Evolutionary conservation across 2,113 vertebrate species (phyloP), one percentile per base, ranked within the genome.

Genomic region (Cololabis saira): DNA sequence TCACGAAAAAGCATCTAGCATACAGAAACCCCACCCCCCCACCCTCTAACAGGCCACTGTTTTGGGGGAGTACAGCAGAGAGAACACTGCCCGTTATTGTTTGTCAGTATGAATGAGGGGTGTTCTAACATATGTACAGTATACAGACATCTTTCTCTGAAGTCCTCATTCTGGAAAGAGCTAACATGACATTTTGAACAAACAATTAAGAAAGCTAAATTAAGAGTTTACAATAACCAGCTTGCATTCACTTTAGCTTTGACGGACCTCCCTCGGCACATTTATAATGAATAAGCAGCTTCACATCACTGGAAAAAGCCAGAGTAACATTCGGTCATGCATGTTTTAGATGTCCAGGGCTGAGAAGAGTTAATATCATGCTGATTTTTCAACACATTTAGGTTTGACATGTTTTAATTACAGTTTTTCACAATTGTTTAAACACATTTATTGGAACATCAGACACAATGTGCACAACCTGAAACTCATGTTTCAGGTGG

Each of bases 51-150:
- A 74, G 76, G 63, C 80, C 74, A 72, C 77, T 87, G 85, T 91
- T 90, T 81, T 76, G 74, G 65, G 73, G 67, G 73, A 54, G 59
- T 49, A 59, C 65, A 69, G 60, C 50, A 57, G 53, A 14, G 55
- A 81, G 83, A 90, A 92, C 90, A 93, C 84, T 87, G 82, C 45
- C 71, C 65, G 61, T 56, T 83, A 90, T 92, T 92, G 91, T 92
- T 86, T 82, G 61, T 63, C 37, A 53, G 70, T 71, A 87, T 87
- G 88, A 88, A 89, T 84, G 78, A 80, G 78, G 62, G 51, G 49
- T 80, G 78, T 74, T 68, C 79, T 80, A 67, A 71, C 45, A 77
- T 78, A 73, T 86, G 75, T 67, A 67, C 78, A 74, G 64, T 78
- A 71, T 27, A 59, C 47, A 65, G 74, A 43, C 68, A 61, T 81